These are phyloP conservation scores for Pogona vitticeps DNA, from an alignment of 2,113 vertebrate species.

Conservation along the genomic window DNA sequence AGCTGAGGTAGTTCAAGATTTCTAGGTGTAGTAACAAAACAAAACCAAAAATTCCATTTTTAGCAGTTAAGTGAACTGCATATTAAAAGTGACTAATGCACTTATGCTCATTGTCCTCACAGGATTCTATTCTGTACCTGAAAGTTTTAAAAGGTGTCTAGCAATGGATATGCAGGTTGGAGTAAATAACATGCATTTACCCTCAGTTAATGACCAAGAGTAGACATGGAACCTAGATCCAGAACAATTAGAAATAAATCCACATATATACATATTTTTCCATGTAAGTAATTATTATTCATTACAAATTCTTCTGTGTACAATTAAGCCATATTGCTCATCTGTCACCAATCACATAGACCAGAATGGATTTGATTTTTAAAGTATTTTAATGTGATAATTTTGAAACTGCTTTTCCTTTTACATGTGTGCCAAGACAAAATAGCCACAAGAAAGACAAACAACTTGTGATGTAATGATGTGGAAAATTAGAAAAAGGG, in stretches of 20 bases:
- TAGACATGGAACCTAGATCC: not conserved
- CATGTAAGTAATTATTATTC: conserved; percentile 48
- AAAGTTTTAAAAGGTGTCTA: no score
- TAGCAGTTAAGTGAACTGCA: no score
- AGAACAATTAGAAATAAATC: not conserved
- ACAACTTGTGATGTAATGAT: conserved; percentile 37
- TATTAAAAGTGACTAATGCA: no score
- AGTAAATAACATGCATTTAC: not conserved
- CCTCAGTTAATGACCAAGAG: not conserved
- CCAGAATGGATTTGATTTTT: conserved; percentile 64
- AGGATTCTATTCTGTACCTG: no score
- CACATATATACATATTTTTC: conserved; percentile 3
- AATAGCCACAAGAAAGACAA: conserved; percentile 53
- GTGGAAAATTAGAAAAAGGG: conserved; percentile 17
- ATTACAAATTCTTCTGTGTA: conserved; percentile 63
- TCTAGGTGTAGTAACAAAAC: no score
- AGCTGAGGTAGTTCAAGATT: no score
- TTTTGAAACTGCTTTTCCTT: conserved; percentile 65
- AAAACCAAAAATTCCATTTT: no score
- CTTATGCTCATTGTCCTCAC: no score
- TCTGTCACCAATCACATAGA: conserved; percentile 65
- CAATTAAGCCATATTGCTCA: conserved; percentile 54
- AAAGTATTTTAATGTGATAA: conserved; percentile 62
- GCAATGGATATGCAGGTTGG: not conserved
- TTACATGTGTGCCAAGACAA: conserved; percentile 64